Evolutionary conservation across 2,113 vertebrate genomes (phyloP), one percentile per base, ranked within the genome.

Genomic region (Capreolus pygargus): DNA sequence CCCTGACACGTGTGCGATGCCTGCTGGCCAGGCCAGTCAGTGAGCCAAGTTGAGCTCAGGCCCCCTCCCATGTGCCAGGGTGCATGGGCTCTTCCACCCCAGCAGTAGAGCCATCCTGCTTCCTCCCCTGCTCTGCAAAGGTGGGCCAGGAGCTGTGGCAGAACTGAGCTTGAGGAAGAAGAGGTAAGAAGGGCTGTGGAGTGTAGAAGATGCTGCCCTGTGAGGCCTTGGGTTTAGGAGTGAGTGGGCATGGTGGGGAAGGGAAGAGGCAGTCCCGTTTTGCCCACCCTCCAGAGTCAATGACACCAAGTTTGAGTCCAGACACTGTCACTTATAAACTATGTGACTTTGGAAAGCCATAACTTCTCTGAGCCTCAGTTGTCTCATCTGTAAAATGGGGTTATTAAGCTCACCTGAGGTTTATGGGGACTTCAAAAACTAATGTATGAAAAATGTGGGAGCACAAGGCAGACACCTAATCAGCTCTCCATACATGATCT

Each of bases 311-410:
- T 64, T 19, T 74, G 74, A 94, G 79, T 87, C 57, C 61, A 89
- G 60, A 60, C 50, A 50, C 33, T 83, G 84, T 27, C 28, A 87
- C 39, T 50, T 76, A 58, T 4, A 47, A 92, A 87, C 67, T 55
- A 3, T 50, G 36, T 57, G n/a, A 83, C 57, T 57, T 87, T 94
- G 74, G 67, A 28, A 89, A 45, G 91, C 89, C 92, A 54, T 74
- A 36, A n/a, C n/a, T 82, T 93, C 17, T 57, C 27, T n/a, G 74
- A 85, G 45, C 39, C 64, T 98, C 33, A 91, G 58, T 67, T 54
- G 57, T 17, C 39, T 61, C 64, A 85, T 55, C 86, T 86, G 7
- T 95, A 97, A 97, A 94, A 94, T 64, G 36, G 64, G 36, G n/a
- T 70, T 92, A 83, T 57, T 67, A 89, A 92, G 87, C 14, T 45